These are phyloP conservation scores for Escarpia spicata DNA, from an alignment of 2,888 invertebrate genomes.

Conservation along the genomic window DNA sequence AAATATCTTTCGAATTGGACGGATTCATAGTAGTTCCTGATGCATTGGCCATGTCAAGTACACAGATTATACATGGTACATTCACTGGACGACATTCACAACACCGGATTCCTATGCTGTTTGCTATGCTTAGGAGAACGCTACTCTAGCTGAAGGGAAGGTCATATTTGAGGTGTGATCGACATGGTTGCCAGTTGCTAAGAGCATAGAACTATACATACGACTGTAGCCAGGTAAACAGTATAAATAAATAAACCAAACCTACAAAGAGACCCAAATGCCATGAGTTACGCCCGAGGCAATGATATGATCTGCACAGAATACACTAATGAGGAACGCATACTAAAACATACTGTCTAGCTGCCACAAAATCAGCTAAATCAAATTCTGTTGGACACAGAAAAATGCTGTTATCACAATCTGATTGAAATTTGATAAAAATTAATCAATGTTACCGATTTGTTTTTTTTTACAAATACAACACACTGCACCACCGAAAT, in stretches of 20 bases:
- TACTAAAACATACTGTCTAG: not conserved
- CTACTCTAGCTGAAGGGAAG: not conserved
- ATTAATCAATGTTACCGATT: not conserved
- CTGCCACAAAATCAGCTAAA: not conserved
- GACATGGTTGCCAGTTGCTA: not conserved
- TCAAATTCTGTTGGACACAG: too few species aligned
- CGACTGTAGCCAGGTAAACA: not conserved
- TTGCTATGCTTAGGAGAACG: not conserved
- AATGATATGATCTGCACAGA: not conserved
- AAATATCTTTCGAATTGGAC: not conserved
- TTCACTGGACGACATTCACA: not conserved
- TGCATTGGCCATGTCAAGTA: not conserved
- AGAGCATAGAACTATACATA: not conserved
- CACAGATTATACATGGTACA: not conserved
- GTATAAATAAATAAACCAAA: not conserved
- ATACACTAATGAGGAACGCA: not conserved
- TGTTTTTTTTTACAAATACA: not conserved
- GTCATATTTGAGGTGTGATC: not conserved
- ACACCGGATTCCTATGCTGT: not conserved
- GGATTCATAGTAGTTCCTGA: not conserved
- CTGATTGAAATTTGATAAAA: not conserved
- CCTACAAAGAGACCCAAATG: not conserved
- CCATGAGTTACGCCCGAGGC: not conserved
- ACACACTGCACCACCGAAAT: not conserved
- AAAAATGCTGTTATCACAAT: not conserved